phyloP scores from a whole-genome alignment of 2,797 vertebrate species.

The Falco berigora region DNA sequence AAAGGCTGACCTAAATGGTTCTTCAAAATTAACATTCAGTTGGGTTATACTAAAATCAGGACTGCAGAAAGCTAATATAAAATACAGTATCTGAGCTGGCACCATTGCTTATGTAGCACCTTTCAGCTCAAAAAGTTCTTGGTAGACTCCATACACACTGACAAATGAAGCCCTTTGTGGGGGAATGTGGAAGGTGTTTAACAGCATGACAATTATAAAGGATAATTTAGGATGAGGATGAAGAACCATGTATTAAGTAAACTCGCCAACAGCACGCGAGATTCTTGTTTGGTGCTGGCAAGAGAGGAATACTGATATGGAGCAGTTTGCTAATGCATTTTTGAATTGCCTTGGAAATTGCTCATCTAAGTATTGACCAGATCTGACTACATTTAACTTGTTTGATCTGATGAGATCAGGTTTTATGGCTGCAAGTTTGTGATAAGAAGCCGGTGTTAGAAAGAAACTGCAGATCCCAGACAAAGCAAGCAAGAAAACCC shows the following conservation, averaged over 20 bases:
- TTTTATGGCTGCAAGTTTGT: not conserved
- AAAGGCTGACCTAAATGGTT: not conserved
- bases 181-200: not conserved
- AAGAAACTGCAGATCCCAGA: not conserved
- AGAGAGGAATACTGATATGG: not conserved
- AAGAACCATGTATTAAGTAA: not conserved
- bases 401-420: constrained; percentile 13
- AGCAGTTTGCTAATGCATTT: not conserved
- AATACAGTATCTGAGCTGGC: not conserved
- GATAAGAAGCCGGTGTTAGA: constrained; percentile 14
- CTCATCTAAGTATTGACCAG: not conserved
- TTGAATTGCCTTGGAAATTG: not conserved
- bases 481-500: not conserved
- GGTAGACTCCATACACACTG: not conserved
- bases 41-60: not conserved
- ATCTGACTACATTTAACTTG: not conserved
- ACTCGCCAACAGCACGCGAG: not conserved
- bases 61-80: not conserved
- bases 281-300: not conserved
- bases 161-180: not conserved
- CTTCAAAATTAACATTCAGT: not conserved
- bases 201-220: not conserved
- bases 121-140: not conserved
- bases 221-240: not conserved
- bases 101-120: not conserved